A percentile compares a stretch with the other conserved stretches of the same genome.
Conservation (phyloP, 2,888 invertebrate species). For the Dermolepida albohirtum region DNA sequence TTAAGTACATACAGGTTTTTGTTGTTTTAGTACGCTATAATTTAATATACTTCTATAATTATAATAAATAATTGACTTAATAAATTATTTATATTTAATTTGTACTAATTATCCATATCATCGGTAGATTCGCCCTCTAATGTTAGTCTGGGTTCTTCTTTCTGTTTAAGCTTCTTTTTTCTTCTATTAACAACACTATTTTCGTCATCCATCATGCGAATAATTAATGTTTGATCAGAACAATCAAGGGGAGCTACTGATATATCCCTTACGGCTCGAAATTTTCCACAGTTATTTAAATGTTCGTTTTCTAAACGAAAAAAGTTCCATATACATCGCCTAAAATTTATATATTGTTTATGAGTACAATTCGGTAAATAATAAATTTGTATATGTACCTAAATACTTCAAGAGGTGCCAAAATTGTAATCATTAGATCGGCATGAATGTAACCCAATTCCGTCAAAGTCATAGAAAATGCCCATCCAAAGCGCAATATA, state of each 20-base stretch:
- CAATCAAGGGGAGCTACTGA: slow-evolving; percentile 94
- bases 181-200: slow-evolving; percentile 86
- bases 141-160: slow-evolving; percentile 55
- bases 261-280: slow-evolving; percentile 97
- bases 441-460: slow-evolving; percentile 80
- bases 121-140: slow-evolving; percentile 64
- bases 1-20: too few species aligned
- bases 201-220: slow-evolving; percentile 95
- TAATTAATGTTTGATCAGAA: slow-evolving; percentile 88
- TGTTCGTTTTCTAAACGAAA: slow-evolving; percentile 99
- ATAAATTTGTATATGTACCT: slow-evolving; percentile 69
- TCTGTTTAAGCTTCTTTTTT: slow-evolving; percentile 66
- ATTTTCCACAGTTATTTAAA: slow-evolving; percentile 98
- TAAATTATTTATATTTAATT: too few species aligned
- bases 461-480: slow-evolving; percentile 84
- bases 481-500: slow-evolving; percentile 93
- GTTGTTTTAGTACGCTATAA: too few species aligned
- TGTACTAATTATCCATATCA: slow-evolving; percentile 56
- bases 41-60: too few species aligned
- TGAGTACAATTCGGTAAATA: not conserved
- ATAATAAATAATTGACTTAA: too few species aligned
- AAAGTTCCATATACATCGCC: slow-evolving; percentile 99
- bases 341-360: slow-evolving; percentile 56
- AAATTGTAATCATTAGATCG: slow-evolving; percentile 86
- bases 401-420: slow-evolving; percentile 90